Conservation (phyloP, 2,888 invertebrate genomes). For the Idaea aversata region DNA sequence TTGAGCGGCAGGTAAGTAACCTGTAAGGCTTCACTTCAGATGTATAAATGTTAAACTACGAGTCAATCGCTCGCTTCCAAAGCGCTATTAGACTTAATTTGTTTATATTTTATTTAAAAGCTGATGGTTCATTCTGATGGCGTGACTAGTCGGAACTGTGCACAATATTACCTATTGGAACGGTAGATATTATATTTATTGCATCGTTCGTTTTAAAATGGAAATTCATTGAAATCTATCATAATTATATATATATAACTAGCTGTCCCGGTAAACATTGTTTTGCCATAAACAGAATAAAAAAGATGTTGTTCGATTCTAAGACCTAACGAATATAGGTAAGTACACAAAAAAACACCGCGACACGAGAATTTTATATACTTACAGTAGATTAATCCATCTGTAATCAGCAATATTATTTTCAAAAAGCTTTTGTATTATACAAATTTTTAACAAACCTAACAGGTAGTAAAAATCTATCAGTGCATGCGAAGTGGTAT, state of each 20-base stretch:
- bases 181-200: not conserved
- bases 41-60: slow-evolving; percentile 12
- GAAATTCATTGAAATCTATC: not conserved
- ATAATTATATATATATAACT: no score
- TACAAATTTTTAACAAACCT: not conserved
- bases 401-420: no score
- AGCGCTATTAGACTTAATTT: slow-evolving; percentile 42
- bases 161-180: not conserved
- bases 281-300: no score
- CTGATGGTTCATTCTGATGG: slow-evolving; percentile 21
- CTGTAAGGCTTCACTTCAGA: not conserved
- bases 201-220: not conserved
- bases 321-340: no score
- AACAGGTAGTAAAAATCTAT: not conserved
- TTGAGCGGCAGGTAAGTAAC: not conserved
- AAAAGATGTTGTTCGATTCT: no score
- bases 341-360: no score
- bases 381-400: no score
- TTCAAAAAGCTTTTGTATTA: no score
- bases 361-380: no score
- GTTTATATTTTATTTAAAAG: slow-evolving; percentile 39
- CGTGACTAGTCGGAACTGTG: slow-evolving; percentile 26
- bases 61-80: slow-evolving; percentile 21
- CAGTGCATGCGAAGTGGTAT: not conserved
- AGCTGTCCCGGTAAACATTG: no score